Conservation (phyloP, 2,113 vertebrate genomes). For the Xiphias gladius region DNA sequence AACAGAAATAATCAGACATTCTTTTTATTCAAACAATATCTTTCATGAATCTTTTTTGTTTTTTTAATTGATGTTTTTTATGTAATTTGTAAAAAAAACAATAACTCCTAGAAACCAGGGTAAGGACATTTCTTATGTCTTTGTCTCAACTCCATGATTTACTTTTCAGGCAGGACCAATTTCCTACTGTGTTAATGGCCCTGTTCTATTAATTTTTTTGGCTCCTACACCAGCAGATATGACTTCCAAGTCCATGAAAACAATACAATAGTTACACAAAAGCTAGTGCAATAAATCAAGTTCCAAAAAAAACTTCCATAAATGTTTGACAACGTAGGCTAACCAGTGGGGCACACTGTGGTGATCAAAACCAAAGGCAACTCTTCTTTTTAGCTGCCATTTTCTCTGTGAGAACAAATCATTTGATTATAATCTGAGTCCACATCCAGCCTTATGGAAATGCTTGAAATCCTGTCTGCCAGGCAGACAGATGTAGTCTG, state of each 20-base stretch:
- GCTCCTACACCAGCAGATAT: not conserved
- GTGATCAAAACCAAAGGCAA: not conserved
- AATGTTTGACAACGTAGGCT: not conserved
- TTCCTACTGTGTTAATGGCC: not conserved
- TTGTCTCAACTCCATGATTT: no score
- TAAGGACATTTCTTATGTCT: no score
- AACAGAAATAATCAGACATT: not conserved
- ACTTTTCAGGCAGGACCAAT: not conserved
- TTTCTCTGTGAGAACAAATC: slow-evolving; percentile 22
- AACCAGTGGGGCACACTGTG: not conserved
- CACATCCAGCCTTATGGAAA: not conserved
- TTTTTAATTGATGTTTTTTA: no score
- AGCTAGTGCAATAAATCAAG: not conserved
- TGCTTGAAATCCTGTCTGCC: no score
- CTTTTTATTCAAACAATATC: no score
- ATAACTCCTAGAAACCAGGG: no score
- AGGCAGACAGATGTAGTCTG: slow-evolving; percentile 25
- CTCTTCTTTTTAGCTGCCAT: not conserved
- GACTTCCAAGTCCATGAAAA: not conserved
- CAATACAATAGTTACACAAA: not conserved
- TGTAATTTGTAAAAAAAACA: no score
- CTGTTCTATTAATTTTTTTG: not conserved
- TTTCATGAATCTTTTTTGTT: not conserved
- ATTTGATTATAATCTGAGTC: slow-evolving; percentile 21
- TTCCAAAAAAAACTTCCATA: slow-evolving; percentile 11